Evolutionary conservation across 2,888 invertebrate genomes (phyloP).

Genomic region (Stegophylla sp.): DNA sequence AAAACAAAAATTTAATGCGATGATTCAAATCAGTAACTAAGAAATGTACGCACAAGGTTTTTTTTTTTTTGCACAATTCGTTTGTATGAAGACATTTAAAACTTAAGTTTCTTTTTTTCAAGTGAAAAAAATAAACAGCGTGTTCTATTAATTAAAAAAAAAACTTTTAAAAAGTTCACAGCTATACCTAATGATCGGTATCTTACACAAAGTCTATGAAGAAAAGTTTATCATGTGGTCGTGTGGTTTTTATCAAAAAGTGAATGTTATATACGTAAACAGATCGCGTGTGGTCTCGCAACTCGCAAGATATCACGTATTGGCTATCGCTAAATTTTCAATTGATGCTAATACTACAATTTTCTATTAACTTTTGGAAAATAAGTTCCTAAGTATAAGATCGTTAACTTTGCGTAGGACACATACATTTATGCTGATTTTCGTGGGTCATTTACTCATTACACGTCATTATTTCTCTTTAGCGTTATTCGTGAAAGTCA

Average conservation of each 20-base stretch:
- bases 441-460: not conserved
- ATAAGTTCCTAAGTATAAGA: not conserved
- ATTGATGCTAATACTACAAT: not conserved
- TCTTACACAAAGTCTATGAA: not conserved
- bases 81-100: not conserved
- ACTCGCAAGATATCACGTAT: not conserved
- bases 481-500: not conserved
- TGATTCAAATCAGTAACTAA: too few species aligned
- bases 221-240: not conserved
- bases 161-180: constrained; percentile 11
- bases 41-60: too few species aligned
- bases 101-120: not conserved
- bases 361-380: not conserved
- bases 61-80: not conserved
- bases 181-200: not conserved
- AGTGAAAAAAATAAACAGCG: not conserved
- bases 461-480: not conserved
- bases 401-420: not conserved
- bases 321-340: not conserved
- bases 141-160: not conserved
- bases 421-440: not conserved
- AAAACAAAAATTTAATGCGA: too few species aligned
- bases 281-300: not conserved
- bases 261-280: not conserved
- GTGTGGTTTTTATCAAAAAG: not conserved